Evolutionary conservation across 2,888 invertebrate genomes (phyloP).

Genomic region (Xestia sexstrigata): DNA sequence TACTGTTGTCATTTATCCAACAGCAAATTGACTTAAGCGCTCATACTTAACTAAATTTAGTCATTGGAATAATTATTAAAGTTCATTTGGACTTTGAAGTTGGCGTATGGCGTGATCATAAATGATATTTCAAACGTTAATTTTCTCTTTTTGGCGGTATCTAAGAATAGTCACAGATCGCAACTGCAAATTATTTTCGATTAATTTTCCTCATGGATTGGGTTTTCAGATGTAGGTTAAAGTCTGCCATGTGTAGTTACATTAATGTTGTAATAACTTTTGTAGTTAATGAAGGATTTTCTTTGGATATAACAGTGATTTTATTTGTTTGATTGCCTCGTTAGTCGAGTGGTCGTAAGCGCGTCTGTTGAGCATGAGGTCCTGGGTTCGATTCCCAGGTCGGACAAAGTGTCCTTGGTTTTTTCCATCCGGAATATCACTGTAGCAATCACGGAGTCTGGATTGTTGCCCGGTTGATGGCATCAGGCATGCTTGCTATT

Average conservation of each 20-base stretch:
- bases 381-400: no score
- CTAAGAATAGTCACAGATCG: background rate
- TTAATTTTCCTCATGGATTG: background rate
- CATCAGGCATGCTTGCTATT: no score
- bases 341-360: no score
- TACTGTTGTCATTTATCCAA: conserved; percentile 45
- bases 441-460: no score
- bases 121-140: background rate
- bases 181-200: background rate
- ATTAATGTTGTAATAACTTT: no score
- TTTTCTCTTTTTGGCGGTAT: background rate
- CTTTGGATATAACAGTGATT: no score
- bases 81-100: conserved; percentile 21
- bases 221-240: background rate
- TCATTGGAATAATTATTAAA: conserved; percentile 35
- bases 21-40: conserved; percentile 32
- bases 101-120: background rate
- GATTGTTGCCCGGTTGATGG: no score
- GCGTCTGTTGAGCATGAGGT: no score
- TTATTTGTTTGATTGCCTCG: no score
- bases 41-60: conserved; percentile 25
- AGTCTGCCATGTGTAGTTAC: background rate
- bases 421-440: no score
- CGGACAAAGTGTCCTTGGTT: no score
- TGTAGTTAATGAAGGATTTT: no score